A percentile compares a stretch with the other conserved stretches of the same genome.
Evolutionary conservation across 1,140 invertebrate species (phyloP).

Genomic region (Eurosta solidaginis): DNA sequence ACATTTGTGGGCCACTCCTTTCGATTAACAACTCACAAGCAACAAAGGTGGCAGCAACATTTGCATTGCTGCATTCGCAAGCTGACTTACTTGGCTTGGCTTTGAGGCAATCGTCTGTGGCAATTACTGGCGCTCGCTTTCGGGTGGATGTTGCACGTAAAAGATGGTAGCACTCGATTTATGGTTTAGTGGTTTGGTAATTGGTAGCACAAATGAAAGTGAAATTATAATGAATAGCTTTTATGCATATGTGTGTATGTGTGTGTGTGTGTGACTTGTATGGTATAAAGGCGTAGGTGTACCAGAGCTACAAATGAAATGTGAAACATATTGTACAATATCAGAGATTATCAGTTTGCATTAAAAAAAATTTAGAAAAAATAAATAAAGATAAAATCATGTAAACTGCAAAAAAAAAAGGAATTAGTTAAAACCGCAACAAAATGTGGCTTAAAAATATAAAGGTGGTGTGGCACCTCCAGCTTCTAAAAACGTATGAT

Average conservation of each 20-base stretch:
- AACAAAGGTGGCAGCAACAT: neutral
- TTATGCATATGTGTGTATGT: neutral
- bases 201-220: conserved; percentile 24
- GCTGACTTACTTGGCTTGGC: neutral
- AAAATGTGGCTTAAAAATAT: neutral
- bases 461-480: neutral
- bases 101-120: neutral
- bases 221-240: neutral
- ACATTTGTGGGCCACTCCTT: neutral
- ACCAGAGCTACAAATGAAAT: neutral
- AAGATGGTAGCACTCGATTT: conserved; percentile 18
- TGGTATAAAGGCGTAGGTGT: neutral
- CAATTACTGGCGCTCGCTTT: conserved; percentile 2
- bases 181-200: neutral
- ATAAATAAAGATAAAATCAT: neutral
- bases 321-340: neutral
- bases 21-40: conserved; percentile 8
- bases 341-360: conserved; percentile 1
- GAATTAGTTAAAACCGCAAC: neutral
- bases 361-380: neutral
- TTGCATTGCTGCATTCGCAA: conserved; percentile 1
- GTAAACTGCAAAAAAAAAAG: neutral
- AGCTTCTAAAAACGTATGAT: neutral
- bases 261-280: neutral
- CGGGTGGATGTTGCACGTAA: conserved; percentile 4